These are phyloP conservation scores for Cotesia chilonis DNA, from an alignment of 1,140 invertebrate species.

Conservation along the genomic window DNA sequence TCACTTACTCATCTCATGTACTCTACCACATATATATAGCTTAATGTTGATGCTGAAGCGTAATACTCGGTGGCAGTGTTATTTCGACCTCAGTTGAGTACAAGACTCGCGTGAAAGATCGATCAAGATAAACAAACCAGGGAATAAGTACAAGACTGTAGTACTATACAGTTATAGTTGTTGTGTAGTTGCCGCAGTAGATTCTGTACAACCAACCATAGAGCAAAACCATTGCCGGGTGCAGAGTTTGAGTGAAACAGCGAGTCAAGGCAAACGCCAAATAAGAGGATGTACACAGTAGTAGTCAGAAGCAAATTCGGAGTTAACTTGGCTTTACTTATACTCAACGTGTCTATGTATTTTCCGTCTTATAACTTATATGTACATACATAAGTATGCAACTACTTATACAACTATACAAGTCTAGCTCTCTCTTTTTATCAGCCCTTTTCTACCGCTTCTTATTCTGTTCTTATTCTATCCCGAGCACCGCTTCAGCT, in stretches of 20 bases:
- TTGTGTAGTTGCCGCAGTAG: too few species aligned
- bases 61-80: slow-evolving; percentile 6
- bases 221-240: too few species aligned
- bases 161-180: too few species aligned
- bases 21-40: slow-evolving; percentile 40
- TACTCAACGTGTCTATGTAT: too few species aligned
- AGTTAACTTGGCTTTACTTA: slow-evolving; percentile 7
- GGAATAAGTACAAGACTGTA: slow-evolving; percentile 18
- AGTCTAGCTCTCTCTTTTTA: background rate
- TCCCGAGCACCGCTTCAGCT: background rate
- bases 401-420: background rate
- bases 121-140: slow-evolving; percentile 31
- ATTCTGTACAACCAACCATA: too few species aligned
- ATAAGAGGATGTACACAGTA: slow-evolving; percentile 10
- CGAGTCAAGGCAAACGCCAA: slow-evolving; percentile 27
- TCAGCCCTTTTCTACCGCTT: too few species aligned
- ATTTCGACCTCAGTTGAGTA: slow-evolving; percentile 11
- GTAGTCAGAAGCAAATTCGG: slow-evolving; percentile 5
- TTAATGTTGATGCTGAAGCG: slow-evolving; percentile 14
- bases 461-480: too few species aligned
- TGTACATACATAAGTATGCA: background rate
- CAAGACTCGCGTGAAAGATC: slow-evolving; percentile 30
- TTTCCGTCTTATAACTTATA: background rate
- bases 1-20: slow-evolving; percentile 39
- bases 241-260: background rate